These are phyloP conservation scores for Seira sanloemensis DNA, from an alignment of 2,888 invertebrate genomes.

Conservation along the genomic window DNA sequence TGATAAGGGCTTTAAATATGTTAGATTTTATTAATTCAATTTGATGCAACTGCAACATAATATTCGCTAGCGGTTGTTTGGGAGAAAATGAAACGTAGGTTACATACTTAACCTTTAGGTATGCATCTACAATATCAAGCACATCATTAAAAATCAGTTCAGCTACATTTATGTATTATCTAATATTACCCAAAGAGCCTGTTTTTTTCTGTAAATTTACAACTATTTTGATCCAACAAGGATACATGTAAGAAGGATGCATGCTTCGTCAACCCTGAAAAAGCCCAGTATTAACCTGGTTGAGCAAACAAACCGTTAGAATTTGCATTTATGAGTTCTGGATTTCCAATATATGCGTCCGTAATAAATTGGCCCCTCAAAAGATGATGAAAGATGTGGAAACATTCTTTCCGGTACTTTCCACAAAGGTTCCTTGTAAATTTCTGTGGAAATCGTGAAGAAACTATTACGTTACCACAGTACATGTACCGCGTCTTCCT, in stretches of 20 bases:
- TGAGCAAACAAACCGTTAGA: background rate
- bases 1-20: no score
- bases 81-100: no score
- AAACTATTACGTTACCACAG: background rate
- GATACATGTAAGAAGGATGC: background rate
- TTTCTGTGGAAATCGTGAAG: background rate
- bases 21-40: no score
- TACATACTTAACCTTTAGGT: no score
- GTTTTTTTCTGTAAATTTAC: background rate
- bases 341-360: background rate
- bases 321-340: background rate
- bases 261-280: background rate
- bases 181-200: background rate
- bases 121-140: no score
- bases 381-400: background rate
- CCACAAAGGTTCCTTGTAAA: background rate
- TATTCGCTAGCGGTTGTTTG: no score
- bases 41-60: no score
- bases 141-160: no score
- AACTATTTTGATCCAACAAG: background rate
- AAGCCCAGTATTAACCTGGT: background rate
- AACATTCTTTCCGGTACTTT: background rate
- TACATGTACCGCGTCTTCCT: background rate
- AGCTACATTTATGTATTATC: background rate
- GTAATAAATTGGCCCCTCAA: background rate